These are phyloP conservation scores for Whitmania pigra DNA, from an alignment of 1,140 invertebrate genomes.

Conservation along the genomic window DNA sequence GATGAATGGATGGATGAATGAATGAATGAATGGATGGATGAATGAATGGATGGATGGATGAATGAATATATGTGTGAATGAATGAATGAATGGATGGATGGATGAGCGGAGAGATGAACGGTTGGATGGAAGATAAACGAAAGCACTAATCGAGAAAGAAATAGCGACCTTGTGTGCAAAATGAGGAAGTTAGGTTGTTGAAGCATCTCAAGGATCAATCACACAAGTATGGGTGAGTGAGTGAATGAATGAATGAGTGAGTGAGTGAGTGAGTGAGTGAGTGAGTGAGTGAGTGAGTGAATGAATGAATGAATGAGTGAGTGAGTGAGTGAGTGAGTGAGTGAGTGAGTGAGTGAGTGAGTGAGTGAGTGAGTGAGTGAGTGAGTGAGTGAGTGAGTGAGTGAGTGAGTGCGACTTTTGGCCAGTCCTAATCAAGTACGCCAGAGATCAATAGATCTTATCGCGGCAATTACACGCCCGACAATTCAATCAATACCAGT, in stretches of 20 bases:
- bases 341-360: slow-evolving; percentile 20
- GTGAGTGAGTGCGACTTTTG: slow-evolving; percentile 19
- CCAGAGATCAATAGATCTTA: slow-evolving; percentile 1
- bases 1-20: too few species aligned
- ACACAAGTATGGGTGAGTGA: too few species aligned
- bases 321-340: slow-evolving; percentile 16
- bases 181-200: background rate
- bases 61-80: too few species aligned
- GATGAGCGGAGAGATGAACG: too few species aligned
- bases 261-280: too few species aligned
- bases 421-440: background rate
- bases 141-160: background rate
- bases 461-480: background rate
- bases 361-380: slow-evolving; percentile 20
- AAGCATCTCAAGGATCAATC: slow-evolving; percentile 11
- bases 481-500: slow-evolving; percentile 8
- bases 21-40: too few species aligned
- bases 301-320: too few species aligned
- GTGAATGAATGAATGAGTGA: too few species aligned
- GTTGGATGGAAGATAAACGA: background rate
- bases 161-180: background rate
- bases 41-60: too few species aligned
- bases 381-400: slow-evolving; percentile 17
- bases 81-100: too few species aligned
- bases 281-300: too few species aligned